Base-by-base conservation (phyloP, 92 coral and sea anemone genomes). In the Porites cylindrica region DNA sequence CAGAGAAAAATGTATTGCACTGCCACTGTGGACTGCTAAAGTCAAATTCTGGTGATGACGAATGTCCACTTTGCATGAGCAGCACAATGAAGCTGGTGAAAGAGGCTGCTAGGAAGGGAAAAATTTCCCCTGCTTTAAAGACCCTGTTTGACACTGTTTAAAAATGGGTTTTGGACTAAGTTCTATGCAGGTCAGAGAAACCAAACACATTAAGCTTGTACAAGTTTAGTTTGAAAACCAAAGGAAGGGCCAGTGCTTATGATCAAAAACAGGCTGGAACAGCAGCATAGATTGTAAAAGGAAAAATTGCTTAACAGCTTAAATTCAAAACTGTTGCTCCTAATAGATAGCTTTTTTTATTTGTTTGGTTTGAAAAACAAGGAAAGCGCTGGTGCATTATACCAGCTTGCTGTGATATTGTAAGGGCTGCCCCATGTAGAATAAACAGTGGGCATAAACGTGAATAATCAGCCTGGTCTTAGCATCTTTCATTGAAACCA, bases 11-110 rank as follows among this genome's bases (percentile, higher is more conserved):
- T 71, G 75, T 53, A 47, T 56, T 32, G 68, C 72, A 76, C 84
- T 91, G 94, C 89, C 79, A 81, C 84, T 91, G 94, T 91, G 94
- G 94, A 77, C 88, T 72, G 38, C 64, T 8, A 62, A 83, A 83
- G 81, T 68, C 78, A 68, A 52, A 82, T 52, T 58, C 76, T 52
- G 68, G 69, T n/a, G 86, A 82, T 21, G 43, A 82, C 43, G 69
- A 69, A 70, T 70, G 86, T 82, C 17, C 66, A 70, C 12, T 70
- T 65, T 82, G 59, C 59, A 91, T 68, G 18, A 13, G 23, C 51
- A 53, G 59, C 59, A 53, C 59, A 53, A 53, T 53, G 59, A 53
- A 53, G 59, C 75, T 88, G 1, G 89, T 89, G 38, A 88, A 61
- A 88, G 82, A 91, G 12, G 86, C 63, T 20, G 88, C 66, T 58